These are phyloP conservation scores for Dryocosmus kuriphilus DNA, from an alignment of 2,888 invertebrate genomes.

Conservation along the genomic window DNA sequence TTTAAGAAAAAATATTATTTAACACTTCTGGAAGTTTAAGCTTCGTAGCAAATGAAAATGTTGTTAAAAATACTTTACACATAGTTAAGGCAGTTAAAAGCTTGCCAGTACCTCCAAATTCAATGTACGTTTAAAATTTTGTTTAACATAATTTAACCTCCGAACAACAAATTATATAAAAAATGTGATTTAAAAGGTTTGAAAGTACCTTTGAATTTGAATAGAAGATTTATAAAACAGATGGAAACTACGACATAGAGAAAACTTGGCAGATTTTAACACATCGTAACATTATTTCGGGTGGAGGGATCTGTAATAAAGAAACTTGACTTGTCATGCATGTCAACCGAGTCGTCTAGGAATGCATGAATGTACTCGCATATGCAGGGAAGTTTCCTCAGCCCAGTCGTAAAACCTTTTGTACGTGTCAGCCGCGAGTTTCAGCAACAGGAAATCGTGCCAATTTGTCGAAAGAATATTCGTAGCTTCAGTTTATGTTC, in stretches of 20 bases:
- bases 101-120: no score
- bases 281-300: not conserved
- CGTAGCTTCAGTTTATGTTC: not conserved
- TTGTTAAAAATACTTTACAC: no score
- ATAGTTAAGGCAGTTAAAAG: no score
- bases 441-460: conserved; percentile 17
- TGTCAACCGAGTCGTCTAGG: conserved; percentile 16
- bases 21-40: no score
- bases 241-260: not conserved
- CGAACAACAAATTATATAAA: no score
- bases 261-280: not conserved
- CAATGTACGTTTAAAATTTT: no score
- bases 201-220: not conserved
- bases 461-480: conserved; percentile 8
- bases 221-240: not conserved
- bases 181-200: not conserved
- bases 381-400: conserved; percentile 6
- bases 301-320: conserved; percentile 1
- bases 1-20: no score
- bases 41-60: no score
- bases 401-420: conserved; percentile 18
- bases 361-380: conserved; percentile 11
- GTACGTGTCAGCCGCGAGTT: not conserved
- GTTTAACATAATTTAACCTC: no score
- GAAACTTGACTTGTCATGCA: conserved; percentile 10